These are phyloP conservation scores for Cyanoderma ruficeps DNA, from an alignment of 2,113 vertebrate genomes.

Conservation along the genomic window DNA sequence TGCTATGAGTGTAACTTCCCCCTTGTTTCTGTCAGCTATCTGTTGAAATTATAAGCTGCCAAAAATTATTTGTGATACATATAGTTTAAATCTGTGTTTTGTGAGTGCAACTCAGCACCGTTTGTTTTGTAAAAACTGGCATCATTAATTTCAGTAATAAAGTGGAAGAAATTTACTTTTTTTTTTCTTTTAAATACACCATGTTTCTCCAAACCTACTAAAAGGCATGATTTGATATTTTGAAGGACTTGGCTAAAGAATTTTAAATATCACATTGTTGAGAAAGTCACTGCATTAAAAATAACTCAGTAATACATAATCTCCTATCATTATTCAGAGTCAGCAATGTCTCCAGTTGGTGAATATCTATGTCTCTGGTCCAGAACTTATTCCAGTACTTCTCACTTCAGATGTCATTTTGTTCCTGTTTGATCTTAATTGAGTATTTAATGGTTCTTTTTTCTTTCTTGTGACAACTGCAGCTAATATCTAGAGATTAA, in stretches of 20 bases:
- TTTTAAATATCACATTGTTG: not conserved
- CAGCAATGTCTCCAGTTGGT: not conserved
- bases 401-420: not conserved
- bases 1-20: not conserved
- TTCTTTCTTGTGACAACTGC: conserved; percentile 26
- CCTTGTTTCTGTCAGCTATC: not conserved
- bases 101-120: not conserved
- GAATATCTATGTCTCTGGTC: not conserved
- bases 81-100: not conserved
- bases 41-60: not conserved
- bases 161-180: not conserved
- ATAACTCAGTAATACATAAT: not conserved
- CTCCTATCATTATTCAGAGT: not conserved
- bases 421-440: conserved; percentile 22
- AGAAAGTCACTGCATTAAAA: not conserved
- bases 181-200: not conserved
- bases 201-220: not conserved
- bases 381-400: not conserved
- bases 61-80: not conserved
- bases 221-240: not conserved
- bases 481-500: conserved; percentile 11
- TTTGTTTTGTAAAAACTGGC: not conserved
- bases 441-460: conserved; percentile 13
- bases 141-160: not conserved
- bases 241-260: not conserved